Conservation (phyloP, 2,888 invertebrate species). For the Cataglyphis livida region DNA sequence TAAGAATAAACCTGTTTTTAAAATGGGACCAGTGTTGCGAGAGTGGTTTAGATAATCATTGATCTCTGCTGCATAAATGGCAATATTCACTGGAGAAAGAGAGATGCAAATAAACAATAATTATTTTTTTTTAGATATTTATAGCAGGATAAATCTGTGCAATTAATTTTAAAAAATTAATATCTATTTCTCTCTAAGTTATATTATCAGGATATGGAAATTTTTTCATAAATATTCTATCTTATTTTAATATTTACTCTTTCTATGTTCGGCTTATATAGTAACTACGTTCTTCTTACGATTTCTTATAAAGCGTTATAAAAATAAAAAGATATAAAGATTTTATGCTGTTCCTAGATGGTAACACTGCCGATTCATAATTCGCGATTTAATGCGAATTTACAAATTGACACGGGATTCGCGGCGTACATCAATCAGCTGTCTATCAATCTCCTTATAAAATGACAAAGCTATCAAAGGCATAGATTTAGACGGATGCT, state of each 20-base stretch:
- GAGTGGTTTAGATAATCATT: constrained; percentile 18
- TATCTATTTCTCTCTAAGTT: background rate
- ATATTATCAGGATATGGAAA: background rate
- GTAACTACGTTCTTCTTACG: constrained; percentile 10
- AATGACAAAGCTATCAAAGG: background rate
- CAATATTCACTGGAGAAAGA: background rate
- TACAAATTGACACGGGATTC: background rate
- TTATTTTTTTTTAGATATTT: background rate
- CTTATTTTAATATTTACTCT: background rate
- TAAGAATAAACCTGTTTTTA: constrained; percentile 41
- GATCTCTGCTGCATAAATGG: background rate
- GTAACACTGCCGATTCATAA: constrained; percentile 14
- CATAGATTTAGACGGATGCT: background rate
- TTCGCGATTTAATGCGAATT: constrained; percentile 17
- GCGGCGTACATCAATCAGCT: background rate
- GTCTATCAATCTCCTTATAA: background rate
- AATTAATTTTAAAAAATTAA: background rate
- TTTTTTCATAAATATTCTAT: background rate
- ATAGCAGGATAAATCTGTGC: background rate
- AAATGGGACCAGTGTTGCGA: background rate
- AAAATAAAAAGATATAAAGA: background rate
- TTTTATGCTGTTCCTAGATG: background rate
- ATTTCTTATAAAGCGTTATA: background rate
- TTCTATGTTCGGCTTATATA: background rate
- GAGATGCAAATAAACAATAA: background rate